Conservation (phyloP, 2,888 invertebrate species). For the Graphium colonna region DNA sequence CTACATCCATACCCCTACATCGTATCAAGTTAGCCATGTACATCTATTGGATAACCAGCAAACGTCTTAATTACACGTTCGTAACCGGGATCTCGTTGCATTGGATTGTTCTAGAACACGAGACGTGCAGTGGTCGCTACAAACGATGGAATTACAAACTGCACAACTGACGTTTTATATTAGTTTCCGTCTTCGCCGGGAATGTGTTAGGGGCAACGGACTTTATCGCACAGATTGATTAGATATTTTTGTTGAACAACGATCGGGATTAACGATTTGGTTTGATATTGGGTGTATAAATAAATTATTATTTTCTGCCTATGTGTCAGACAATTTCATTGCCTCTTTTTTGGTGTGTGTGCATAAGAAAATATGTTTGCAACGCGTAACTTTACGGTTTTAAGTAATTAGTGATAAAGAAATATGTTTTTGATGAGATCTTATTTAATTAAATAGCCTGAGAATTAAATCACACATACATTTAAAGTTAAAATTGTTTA, state of each 20-base stretch:
- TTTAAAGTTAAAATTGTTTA: no score
- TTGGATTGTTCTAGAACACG: conserved; percentile 15
- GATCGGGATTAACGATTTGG: background rate
- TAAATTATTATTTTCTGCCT: no score
- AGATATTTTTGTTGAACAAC: conserved; percentile 11
- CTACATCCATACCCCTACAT: no score
- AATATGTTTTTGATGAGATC: no score
- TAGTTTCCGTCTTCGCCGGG: background rate
- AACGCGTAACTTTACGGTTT: no score
- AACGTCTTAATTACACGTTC: conserved; percentile 11
- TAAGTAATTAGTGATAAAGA: no score
- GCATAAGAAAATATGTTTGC: no score
- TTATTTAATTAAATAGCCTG: no score
- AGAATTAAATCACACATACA: no score
- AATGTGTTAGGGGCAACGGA: conserved; percentile 14
- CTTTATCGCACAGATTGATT: conserved; percentile 15
- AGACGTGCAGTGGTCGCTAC: conserved; percentile 6
- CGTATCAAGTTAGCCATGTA: background rate
- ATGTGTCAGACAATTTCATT: no score
- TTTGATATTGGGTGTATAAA: no score
- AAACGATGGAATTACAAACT: conserved; percentile 20
- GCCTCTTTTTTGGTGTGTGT: no score
- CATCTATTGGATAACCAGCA: background rate
- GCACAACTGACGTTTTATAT: background rate
- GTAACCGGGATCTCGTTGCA: conserved; percentile 1